Base-by-base conservation (phyloP, 2,888 invertebrate species). In the Ditula angustiorana region DNA sequence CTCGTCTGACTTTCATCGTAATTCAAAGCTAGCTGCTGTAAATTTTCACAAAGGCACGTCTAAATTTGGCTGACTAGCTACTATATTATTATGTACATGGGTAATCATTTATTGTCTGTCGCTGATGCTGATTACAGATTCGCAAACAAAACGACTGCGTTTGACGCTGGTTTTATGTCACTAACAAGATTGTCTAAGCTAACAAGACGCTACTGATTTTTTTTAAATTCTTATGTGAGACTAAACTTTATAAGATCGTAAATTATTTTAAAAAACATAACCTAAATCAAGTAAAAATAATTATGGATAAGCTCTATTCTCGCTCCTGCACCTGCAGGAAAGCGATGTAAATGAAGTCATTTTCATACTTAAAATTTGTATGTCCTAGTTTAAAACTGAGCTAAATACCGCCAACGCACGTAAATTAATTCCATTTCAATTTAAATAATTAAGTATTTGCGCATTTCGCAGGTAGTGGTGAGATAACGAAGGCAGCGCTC, bases 401-500 rank as follows among this genome's bases (percentile, higher is more conserved):
- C 52, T 37, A 19, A 52, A 23, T 19, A 24, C 23, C 41, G 28
- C 3, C 10, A 23, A 46, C n/a, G 46, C n/a, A 5, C 8, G 23
- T 23, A 23, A 46, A 46, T 50, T 19, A 47, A 19, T 35, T 35
- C 46, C 26, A 21, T 46, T 19, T 7, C 13, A 30, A 44, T 57
- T 44, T 16, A 62, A 66, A 35, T 11, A 11, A 3, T 21, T 56
- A 58, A 50, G 66, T 60, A 57, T 71, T 70, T 67, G n/a, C 49
- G 24, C 10, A 50, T 53, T 70, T 80, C 73, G 70, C 83, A 95
- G 96, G 94, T 68, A 93, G 94, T 23, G 96, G 96, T n/a, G 92
- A 94, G 66, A 95, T 96, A 69, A 94, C 94, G 10, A 95, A 94
- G 74, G 90, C 94, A 53, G 95, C 96, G 69, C 83, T 96, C 44